Evolutionary conservation across 2,888 invertebrate genomes (phyloP).

Genomic region (Perithous albicinctus): DNA sequence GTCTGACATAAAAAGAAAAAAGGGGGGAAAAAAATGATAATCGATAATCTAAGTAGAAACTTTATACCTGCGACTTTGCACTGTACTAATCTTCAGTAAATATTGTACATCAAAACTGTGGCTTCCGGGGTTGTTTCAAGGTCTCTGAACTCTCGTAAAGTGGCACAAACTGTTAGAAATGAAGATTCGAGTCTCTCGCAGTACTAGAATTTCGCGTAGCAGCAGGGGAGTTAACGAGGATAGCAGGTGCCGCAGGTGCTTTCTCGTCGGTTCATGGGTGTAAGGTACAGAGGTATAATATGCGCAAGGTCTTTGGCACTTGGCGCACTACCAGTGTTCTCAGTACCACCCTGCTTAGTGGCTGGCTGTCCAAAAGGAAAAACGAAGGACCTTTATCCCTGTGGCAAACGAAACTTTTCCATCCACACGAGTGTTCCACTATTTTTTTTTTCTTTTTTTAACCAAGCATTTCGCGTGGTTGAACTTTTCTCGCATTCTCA

Average conservation of each 20-base stretch:
- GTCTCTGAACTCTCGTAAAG: constrained; percentile 14
- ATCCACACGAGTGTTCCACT: constrained; percentile 35
- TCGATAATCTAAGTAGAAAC: too few species aligned
- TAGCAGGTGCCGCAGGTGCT: constrained; percentile 63
- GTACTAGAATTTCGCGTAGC: constrained; percentile 4
- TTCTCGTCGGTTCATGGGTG: constrained; percentile 29
- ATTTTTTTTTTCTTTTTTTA: constrained; percentile 53
- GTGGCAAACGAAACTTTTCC: constrained; percentile 48
- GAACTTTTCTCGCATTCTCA: constrained; percentile 57
- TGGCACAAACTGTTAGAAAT: constrained; percentile 18
- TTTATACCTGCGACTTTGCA: neutral
- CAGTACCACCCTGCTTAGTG: constrained; percentile 41
- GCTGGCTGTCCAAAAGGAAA: constrained; percentile 49
- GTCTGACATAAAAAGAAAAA: too few species aligned
- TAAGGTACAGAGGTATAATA: constrained; percentile 8
- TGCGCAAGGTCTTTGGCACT: constrained; percentile 57
- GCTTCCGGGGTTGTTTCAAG: neutral
- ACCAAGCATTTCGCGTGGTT: constrained; percentile 46
- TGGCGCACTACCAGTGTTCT: constrained; percentile 51
- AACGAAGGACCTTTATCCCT: constrained; percentile 57
- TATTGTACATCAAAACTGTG: neutral
- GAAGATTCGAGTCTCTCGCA: neutral
- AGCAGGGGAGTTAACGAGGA: constrained; percentile 50
- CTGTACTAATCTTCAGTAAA: constrained; percentile 12
- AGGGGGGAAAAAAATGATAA: too few species aligned